Evolutionary conservation across 1,140 invertebrate species (phyloP), one percentile per base, ranked within the genome.

Genomic region (Drosophila nigromelanica): DNA sequence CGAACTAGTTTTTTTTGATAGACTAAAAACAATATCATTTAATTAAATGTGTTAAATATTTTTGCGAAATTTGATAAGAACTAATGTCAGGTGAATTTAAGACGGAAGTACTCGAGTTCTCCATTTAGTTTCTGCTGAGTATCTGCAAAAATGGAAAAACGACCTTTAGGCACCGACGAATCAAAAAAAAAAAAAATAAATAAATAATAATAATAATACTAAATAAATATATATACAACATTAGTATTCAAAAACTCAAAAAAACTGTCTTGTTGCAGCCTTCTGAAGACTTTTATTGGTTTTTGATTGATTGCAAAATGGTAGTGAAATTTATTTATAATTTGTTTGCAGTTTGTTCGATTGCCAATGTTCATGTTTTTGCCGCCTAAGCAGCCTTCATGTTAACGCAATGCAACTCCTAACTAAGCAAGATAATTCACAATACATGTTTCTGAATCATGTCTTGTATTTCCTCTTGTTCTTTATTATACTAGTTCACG

Each of bases 241-340:
- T 59, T 63, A 24, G 45, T 21, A 51, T 62, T 50, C 40, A 33
- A n/a, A 55, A 27, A n/a, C 40, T 24, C 1, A 18, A 30, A 10
- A 45, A 24, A 50, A 43, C 37, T 43, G 40, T 48, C 42, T 62
- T 62, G 42, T 40, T 21, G 39, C 37, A 54, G 54, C 40, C 35
- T 68, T 73, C 45, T 58, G 61, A 63, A 12, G 24, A 56, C 6
- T 63, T 39, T 37, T 47, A 35, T 61, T 62, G 55, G 56, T 18
- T 61, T 56, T 86, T 78, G 81, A 86, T 86, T 86, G 74, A 85
- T 86, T 80, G 78, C 73, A 80, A 59, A 50, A 61, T 33, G 58
- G 12, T 24, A 59, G 54, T 69, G 71, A 76, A 81, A 58, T 58
- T 55, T 55, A 24, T 15, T 30, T 18, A 45, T 45, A 79, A 83